These are phyloP conservation scores for Grus americana DNA, from an alignment of 2,113 vertebrate species.

Conservation along the genomic window DNA sequence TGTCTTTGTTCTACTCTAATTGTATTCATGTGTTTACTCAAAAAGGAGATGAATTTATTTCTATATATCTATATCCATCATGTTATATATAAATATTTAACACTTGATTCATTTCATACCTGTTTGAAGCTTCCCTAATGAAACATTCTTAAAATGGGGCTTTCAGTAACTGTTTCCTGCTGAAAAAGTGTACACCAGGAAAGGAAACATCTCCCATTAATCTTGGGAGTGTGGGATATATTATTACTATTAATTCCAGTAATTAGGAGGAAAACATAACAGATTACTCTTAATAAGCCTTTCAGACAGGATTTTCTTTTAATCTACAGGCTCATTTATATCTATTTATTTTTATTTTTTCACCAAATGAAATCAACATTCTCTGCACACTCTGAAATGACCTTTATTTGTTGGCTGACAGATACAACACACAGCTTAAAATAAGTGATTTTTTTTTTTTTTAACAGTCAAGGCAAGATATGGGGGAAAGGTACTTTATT, in stretches of 20 bases:
- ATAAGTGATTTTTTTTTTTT: neutral
- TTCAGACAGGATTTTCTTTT: constrained; percentile 61
- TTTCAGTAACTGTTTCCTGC: neutral
- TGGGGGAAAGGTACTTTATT: accelerated
- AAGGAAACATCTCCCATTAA: constrained; percentile 11
- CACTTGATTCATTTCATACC: neutral
- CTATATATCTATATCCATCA: neutral
- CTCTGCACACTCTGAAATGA: neutral
- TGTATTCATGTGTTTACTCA: neutral
- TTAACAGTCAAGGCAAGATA: neutral
- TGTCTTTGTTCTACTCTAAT: neutral
- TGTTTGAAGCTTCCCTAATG: neutral
- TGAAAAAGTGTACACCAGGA: neutral
- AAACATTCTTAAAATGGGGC: neutral
- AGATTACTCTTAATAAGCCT: constrained; percentile 66
- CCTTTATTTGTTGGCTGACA: constrained; percentile 5
- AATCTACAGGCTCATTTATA: constrained; percentile 56
- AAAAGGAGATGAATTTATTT: neutral
- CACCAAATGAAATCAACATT: constrained; percentile 2
- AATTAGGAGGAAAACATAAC: constrained; percentile 69
- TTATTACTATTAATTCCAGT: constrained; percentile 69
- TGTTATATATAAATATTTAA: neutral
- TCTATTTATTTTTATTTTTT: constrained; percentile 24
- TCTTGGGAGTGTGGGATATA: neutral
- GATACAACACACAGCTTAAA: neutral